Base-by-base conservation (phyloP, 2,797 vertebrate genomes). In the Valencia hispanica region DNA sequence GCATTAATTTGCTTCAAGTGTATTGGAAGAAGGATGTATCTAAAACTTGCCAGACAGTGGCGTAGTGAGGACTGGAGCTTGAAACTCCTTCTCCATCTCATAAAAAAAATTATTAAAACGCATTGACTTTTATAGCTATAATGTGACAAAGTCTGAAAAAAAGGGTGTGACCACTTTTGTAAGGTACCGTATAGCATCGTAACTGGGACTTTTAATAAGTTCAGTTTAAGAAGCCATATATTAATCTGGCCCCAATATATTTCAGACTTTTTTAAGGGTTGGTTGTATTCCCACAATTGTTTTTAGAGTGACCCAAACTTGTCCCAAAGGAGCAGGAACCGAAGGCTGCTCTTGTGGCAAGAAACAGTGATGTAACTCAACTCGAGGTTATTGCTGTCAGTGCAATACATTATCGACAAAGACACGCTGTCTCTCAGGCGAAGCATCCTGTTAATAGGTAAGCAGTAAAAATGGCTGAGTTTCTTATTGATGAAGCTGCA, bases 201-300 rank as follows among this genome's bases (percentile, higher is more conserved):
- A 77, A 84, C 82, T 74, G 86, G 79, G 81, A 75, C 82, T 85
- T 84, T 82, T 88, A 91, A 87, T 88, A 86, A 91, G 85, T 85
- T 83, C 82, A 87, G 84, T 81, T 73, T 70, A 77, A 75, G 71
- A 82, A 81, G 81, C 81, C 89, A 88, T 92, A 88, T 91, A 91
- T 94, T 65, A 65, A 4, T 4, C 84, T 82, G 92, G 89, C 77
- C 87, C 86, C 70, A 85, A 88, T 94, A 93, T 94, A 94, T 94
- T 91, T 94, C 92, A 92, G 74, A 79, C 84, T 84, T 92, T n/a
- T 94, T 93, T 93, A 91, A 92, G 92, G 81, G 84, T 78, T 83
- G 76, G 81, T 88, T 89, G 87, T 90, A 90, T 85, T 87, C 85
- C 86, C 83, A 87, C 84, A 88, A 91, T 93, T 93, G 85, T 93